Percentiles rank a stretch among this genome's conserved stretches.
Evolutionary conservation across 2,797 vertebrate genomes (phyloP).

Genomic region (Melanotaenia parkinsoni): DNA sequence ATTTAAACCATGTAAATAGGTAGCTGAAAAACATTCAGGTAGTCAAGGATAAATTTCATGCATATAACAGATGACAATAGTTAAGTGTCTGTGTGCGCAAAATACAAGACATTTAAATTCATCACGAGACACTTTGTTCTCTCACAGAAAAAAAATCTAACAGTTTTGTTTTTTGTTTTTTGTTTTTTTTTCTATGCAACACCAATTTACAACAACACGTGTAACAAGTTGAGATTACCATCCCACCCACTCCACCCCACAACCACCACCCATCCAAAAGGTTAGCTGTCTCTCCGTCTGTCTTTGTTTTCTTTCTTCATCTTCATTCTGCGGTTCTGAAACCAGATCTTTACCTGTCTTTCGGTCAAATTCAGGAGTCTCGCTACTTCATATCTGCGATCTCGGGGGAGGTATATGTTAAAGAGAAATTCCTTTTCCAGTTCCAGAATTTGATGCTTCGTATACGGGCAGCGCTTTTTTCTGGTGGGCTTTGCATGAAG

Average conservation of each 20-base stretch:
- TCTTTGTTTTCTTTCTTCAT: slow-evolving; percentile 99
- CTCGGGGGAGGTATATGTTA: slow-evolving; percentile 99
- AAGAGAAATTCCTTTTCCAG: slow-evolving; percentile 98
- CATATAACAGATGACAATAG: slow-evolving; percentile 68
- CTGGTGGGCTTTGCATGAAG: slow-evolving; percentile 95
- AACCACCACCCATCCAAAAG: slow-evolving; percentile 44
- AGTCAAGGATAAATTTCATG: slow-evolving; percentile 77
- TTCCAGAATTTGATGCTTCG: slow-evolving; percentile 96
- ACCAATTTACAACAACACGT: slow-evolving; percentile 82
- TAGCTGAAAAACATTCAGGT: slow-evolving; percentile 83
- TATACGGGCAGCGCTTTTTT: slow-evolving; percentile 97
- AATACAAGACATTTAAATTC: slow-evolving; percentile 60
- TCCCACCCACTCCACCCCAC: slow-evolving; percentile 15
- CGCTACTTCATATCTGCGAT: slow-evolving; percentile 96
- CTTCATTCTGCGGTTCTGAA: slow-evolving; percentile 99
- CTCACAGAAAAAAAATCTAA: slow-evolving; percentile 75
- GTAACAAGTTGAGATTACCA: slow-evolving; percentile 61
- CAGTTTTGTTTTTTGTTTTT: slow-evolving; percentile 40
- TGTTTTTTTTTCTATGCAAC: slow-evolving; percentile 49
- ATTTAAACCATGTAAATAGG: slow-evolving; percentile 77
- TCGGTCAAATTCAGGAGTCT: slow-evolving; percentile 94
- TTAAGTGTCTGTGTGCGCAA: slow-evolving; percentile 52
- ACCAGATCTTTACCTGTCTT: slow-evolving; percentile 99
- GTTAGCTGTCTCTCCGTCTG: slow-evolving; percentile 84
- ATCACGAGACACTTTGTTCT: slow-evolving; percentile 76